Conservation (phyloP, 2,113 vertebrate species). For the Mandrillus leucophaeus region DNA sequence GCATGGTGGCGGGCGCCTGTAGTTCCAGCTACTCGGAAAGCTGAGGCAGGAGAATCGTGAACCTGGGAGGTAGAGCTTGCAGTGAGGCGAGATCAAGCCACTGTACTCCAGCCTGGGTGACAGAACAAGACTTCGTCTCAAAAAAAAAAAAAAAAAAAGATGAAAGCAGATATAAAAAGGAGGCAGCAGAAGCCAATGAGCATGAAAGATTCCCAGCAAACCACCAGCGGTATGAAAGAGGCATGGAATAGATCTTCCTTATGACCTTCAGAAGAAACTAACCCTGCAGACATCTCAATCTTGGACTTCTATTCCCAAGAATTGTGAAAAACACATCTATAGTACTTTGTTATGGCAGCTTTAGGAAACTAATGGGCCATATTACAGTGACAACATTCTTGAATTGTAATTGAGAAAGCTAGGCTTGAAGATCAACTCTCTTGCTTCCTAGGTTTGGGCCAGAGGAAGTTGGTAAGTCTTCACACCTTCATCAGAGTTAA, state of each 20-base stretch:
- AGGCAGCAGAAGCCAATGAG: background rate
- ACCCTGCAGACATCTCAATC: background rate
- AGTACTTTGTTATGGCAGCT: fast-evolving
- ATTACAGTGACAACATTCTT: background rate
- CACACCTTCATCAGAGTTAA: background rate
- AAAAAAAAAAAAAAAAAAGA: too few species aligned
- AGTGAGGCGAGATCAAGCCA: too few species aligned
- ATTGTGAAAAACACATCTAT: background rate
- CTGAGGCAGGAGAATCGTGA: too few species aligned
- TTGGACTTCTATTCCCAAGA: background rate
- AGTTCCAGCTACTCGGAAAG: too few species aligned
- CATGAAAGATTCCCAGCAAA: background rate
- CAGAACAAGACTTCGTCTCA: too few species aligned
- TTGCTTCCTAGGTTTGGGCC: background rate
- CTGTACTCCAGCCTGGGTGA: too few species aligned
- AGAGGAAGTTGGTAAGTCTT: background rate
- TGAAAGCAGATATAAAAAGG: background rate
- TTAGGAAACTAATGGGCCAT: background rate
- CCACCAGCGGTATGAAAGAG: background rate
- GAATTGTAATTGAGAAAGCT: background rate
- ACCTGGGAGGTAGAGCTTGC: too few species aligned
- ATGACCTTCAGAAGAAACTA: background rate
- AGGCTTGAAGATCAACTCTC: background rate
- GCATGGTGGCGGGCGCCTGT: too few species aligned
- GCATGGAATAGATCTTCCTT: fast-evolving